phyloP scores from a whole-genome alignment of 2,888 invertebrate species.

The Sarcophaga rosellei region DNA sequence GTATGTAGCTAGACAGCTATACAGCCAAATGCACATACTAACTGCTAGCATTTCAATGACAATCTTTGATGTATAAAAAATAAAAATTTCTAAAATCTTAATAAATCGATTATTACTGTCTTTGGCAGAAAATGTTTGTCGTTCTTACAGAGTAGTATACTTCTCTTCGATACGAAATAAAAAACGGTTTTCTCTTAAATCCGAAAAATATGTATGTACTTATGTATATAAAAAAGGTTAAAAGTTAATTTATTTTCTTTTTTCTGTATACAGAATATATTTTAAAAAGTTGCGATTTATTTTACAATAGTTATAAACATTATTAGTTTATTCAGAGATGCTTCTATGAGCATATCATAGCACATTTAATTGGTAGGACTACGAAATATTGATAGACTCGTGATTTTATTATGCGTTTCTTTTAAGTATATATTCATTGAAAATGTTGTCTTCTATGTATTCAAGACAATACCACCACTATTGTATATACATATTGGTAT shows the following conservation, averaged over 20 bases:
- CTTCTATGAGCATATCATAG: conserved; percentile 30
- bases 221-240: neutral
- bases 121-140: neutral
- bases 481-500: conserved; percentile 15
- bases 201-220: neutral
- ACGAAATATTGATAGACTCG: conserved; percentile 3
- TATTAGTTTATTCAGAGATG: conserved; percentile 55
- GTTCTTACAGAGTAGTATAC: neutral
- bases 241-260: conserved; percentile 7
- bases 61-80: conserved; percentile 47
- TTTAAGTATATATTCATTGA: neutral
- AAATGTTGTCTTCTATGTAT: conserved; percentile 11
- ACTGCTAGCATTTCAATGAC: conserved; percentile 62
- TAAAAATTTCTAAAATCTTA: neutral
- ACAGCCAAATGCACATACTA: neutral
- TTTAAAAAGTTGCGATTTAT: neutral
- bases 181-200: neutral
- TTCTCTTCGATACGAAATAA: conserved; percentile 1
- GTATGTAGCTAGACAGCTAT: neutral
- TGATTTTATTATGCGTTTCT: conserved; percentile 16
- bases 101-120: neutral
- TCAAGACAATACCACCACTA: neutral
- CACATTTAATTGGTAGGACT: neutral
- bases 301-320: neutral
- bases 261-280: neutral